Evolutionary conservation across 1,140 invertebrate genomes (phyloP).

Genomic region (Hermatobates lingyangjiaoensis): DNA sequence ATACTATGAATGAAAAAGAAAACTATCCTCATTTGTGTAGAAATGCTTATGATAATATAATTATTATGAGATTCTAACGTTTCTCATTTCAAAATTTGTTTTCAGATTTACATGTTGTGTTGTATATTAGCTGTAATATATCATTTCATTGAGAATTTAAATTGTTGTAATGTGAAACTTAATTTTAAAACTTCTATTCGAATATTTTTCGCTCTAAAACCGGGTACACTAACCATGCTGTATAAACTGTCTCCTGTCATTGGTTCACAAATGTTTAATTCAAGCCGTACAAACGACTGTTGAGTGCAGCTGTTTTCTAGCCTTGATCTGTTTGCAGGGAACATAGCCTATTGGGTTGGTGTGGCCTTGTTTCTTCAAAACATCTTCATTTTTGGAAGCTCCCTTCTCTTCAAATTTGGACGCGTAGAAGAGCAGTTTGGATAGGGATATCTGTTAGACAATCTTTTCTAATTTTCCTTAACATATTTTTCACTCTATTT

Average conservation of each 20-base stretch:
- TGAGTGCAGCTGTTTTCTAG: not conserved
- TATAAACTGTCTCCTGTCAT: not conserved
- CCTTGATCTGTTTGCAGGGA: slow-evolving; percentile 1
- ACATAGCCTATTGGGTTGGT: slow-evolving; percentile 48
- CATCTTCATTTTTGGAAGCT: slow-evolving; percentile 80
- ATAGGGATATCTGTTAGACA: slow-evolving; percentile 2
- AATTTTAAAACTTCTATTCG: not conserved
- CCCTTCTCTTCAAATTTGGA: slow-evolving; percentile 85
- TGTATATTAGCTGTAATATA: not conserved
- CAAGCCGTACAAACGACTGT: not conserved
- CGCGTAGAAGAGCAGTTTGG: slow-evolving; percentile 71
- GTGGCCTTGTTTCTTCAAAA: slow-evolving; percentile 89
- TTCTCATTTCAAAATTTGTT: not conserved
- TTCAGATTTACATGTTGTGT: not conserved
- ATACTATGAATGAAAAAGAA: not conserved
- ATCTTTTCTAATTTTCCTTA: not conserved
- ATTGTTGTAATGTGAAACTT: not conserved
- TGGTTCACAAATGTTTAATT: not conserved
- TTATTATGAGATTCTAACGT: not conserved
- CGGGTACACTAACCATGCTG: not conserved
- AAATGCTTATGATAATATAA: not conserved
- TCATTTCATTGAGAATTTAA: not conserved
- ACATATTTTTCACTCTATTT: too few relatives aligned
- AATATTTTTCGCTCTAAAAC: not conserved
- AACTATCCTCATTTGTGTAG: not conserved